Evolutionary conservation across 2,888 invertebrate species (phyloP), one percentile per base, ranked within the genome.

Genomic region (Athalia rosae): DNA sequence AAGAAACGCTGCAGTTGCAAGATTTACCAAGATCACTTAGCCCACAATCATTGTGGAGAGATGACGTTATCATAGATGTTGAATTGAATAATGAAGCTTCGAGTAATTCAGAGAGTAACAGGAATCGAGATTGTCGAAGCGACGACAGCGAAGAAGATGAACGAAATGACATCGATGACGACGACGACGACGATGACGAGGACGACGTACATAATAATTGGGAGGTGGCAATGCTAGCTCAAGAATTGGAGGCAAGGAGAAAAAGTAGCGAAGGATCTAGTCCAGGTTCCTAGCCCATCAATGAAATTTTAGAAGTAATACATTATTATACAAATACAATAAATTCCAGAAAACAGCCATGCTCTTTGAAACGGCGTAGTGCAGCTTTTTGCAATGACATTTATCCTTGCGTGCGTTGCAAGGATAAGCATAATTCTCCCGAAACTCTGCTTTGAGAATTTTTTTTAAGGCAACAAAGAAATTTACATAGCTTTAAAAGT

Each of bases 161-260:
- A 3, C 81, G 78, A 3, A 81, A 82, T 56, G 63, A 82, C 74
- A 61, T 78, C 5, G 79, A 76, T 15, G 78, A 79, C 41, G 82
- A 83, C 69, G 80, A 62, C 76, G 83, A 80, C 41, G 81, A 81
- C 43, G 81, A 79, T 1, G 83, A 85, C 15, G 85, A 86, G 3
- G 87, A 83, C 3, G 80, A 80, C 41, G 86, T 88, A 5, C 89
- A 90, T 79, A 93, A 94, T 80, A 93, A 95, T 85, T 95, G 95
- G 95, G 95, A 96, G 88, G 94, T 95, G 0, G 92, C 93, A 88
- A 94, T 95, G 95, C 89, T 96, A 56, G 95, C 95, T 0, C 93
- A 94, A 80, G 94, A 95, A 87, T 91, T 95, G 81, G 93, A 94
- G 43, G 88, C 90, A 47, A 86, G 87, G 78, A 86, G 87, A 81